These are phyloP conservation scores for Dallia pectoralis DNA, from an alignment of 2,797 vertebrate genomes.

Conservation along the genomic window DNA sequence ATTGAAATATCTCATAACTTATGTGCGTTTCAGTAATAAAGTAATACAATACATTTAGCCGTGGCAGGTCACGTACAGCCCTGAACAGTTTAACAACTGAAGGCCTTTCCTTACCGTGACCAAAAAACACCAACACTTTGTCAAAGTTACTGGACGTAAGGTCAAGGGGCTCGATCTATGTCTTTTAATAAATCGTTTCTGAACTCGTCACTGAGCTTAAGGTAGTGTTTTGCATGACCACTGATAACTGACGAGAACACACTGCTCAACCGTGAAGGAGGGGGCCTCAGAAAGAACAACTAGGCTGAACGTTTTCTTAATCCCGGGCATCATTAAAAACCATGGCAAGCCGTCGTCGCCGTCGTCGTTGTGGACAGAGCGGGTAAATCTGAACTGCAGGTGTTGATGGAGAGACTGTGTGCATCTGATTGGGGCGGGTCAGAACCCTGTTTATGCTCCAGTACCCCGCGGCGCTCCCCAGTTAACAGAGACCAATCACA, in stretches of 20 bases:
- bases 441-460: conserved; percentile 8
- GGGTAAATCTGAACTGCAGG: neutral
- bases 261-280: neutral
- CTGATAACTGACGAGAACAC: neutral
- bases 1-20: neutral
- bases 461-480: conserved; percentile 1
- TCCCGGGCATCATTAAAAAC: neutral
- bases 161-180: neutral
- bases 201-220: neutral
- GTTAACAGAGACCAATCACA: conserved; percentile 4
- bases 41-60: neutral
- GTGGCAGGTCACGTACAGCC: neutral
- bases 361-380: neutral
- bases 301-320: no score
- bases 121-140: neutral
- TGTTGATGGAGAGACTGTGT: neutral
- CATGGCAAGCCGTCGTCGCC: neutral
- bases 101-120: neutral
- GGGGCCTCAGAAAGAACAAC: neutral
- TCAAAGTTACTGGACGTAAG: neutral
- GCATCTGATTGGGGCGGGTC: neutral
- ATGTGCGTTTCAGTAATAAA: conserved; percentile 11
- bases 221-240: neutral
- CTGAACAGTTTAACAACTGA: neutral
- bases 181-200: neutral